Conservation (phyloP, 2,888 invertebrate species). For the Magallana nippona region DNA sequence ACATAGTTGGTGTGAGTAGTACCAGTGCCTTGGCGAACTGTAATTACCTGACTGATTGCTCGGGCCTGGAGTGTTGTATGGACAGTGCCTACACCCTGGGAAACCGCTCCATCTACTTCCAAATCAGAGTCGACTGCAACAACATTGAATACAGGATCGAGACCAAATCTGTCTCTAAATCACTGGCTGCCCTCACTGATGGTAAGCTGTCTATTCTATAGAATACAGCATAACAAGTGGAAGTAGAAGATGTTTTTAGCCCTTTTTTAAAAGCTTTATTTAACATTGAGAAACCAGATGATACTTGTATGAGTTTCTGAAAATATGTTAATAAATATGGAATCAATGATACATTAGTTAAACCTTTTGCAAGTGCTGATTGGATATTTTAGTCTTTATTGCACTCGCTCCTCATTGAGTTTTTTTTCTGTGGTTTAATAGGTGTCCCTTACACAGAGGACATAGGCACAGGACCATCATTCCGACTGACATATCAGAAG, state of each 20-base stretch:
- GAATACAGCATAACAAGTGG: not conserved
- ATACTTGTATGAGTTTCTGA: too few relatives aligned
- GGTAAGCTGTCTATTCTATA: constrained; percentile 22
- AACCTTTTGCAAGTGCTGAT: not conserved
- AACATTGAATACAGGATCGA: constrained; percentile 55
- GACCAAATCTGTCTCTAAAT: constrained; percentile 57
- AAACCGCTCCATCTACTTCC: constrained; percentile 45
- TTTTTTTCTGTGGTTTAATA: not conserved
- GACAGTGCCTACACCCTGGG: constrained; percentile 50
- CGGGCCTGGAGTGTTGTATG: constrained; percentile 52
- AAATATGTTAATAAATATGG: too few relatives aligned
- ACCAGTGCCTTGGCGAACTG: constrained; percentile 23
- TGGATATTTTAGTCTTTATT: not conserved
- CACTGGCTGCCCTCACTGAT: constrained; percentile 44
- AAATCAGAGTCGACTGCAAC: constrained; percentile 51
- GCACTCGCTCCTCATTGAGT: not conserved
- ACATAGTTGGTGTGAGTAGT: not conserved
- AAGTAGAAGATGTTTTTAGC: too few relatives aligned
- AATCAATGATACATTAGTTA: too few relatives aligned
- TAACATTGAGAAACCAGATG: too few relatives aligned
- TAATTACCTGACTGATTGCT: constrained; percentile 47
- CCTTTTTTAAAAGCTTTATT: too few relatives aligned
- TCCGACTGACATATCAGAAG: constrained; percentile 29
- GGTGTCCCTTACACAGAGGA: constrained; percentile 35
- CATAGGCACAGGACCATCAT: constrained; percentile 36